Evolutionary conservation across 64 coral and sea anemone genomes (phyloP), one percentile per base, ranked within the genome.

Genomic region (Stichodactyla mertensii): DNA sequence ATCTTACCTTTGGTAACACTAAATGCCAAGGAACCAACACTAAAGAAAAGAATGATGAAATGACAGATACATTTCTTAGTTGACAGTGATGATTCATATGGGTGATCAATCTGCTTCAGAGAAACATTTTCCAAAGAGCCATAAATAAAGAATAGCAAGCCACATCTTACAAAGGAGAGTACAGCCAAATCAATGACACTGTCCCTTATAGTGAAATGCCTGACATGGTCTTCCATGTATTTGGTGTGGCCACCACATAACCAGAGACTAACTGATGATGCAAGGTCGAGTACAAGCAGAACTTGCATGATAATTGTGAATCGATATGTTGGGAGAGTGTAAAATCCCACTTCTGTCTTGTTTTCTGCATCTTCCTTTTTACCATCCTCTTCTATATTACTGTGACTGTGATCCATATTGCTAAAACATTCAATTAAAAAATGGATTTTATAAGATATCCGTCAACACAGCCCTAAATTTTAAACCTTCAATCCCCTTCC

Each of bases 121-220:
- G 91, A 83, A 55, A 90, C 15, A 51, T 77, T 82, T 79, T 96
- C 94, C 31, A 96, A 77, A 71, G 7, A 90, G 54, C 77, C 83
- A 85, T 93, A 96, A 52, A 84, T 64, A 24, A 90, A 79, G 84
- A 96, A 96, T 12, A 93, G 53, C 67, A 96, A 80, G 71, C 58
- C 83, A 71, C 82, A 86, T 84, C 88, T 92, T 51, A 93, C 24
- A 86, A 93, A 96, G 66, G 94, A 79, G 57, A 96, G 58, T 9
- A 71, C 54, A 19, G 94, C 94, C 52, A 96, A 85, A 60, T 96
- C 94, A 88, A 96, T 92, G 23, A 96, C 91, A 6, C 89, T 89
- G 54, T 87, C 86, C 86, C 86, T 87, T 19, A 96, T 88, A 52
- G 78, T 85, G 62, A 96, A 96, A 16, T 77, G 81, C 4, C 86